These are phyloP conservation scores for Agonopterix subpropinquella DNA, from an alignment of 2,888 invertebrate species.

Conservation along the genomic window DNA sequence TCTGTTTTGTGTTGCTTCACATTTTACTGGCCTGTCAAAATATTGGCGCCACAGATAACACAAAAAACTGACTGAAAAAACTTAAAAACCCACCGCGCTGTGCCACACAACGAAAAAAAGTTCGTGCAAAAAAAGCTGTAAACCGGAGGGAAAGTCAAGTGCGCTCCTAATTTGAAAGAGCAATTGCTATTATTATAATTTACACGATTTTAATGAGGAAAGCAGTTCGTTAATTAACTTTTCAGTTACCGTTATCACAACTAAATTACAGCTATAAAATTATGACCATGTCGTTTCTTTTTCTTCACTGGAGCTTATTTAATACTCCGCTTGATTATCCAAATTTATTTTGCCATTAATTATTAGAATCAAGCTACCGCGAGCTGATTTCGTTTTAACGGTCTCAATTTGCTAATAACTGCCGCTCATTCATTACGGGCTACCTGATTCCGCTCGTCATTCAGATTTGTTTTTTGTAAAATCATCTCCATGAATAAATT, in stretches of 20 bases:
- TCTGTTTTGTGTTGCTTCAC: constrained; percentile 48
- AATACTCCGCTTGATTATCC: constrained; percentile 48
- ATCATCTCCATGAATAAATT: constrained; percentile 54
- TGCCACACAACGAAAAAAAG: not conserved
- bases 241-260: constrained; percentile 21
- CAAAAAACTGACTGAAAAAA: constrained; percentile 15
- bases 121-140: no score
- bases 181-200: not conserved
- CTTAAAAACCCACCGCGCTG: constrained; percentile 2
- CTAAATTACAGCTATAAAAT: constrained; percentile 6
- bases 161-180: not conserved
- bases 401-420: constrained; percentile 60
- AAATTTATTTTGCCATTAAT: constrained; percentile 53
- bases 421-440: constrained; percentile 45
- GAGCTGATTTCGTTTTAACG: constrained; percentile 56
- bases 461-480: constrained; percentile 53
- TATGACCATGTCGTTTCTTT: constrained; percentile 19
- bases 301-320: constrained; percentile 33
- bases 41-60: constrained; percentile 45
- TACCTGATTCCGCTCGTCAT: constrained; percentile 53
- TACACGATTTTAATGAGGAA: constrained; percentile 2
- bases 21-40: constrained; percentile 41
- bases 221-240: constrained; percentile 3
- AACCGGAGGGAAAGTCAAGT: no score
- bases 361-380: constrained; percentile 42